phyloP scores from a whole-genome alignment of 2,797 vertebrate species.

The Acipenser oxyrinchus region DNA sequence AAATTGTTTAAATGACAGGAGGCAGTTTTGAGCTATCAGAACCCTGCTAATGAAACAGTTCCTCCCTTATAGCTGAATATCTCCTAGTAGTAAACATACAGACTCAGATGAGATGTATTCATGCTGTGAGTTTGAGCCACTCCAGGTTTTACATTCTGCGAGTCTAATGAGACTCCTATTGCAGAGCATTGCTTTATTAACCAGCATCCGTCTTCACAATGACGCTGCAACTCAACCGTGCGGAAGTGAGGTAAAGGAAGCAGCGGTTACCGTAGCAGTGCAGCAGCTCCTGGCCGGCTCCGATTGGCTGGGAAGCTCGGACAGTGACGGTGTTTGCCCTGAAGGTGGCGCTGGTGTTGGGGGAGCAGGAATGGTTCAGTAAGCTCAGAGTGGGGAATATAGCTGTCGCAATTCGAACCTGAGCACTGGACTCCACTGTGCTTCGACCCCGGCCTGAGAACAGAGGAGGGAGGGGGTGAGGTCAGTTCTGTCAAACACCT shows the following conservation, averaged over 20 bases:
- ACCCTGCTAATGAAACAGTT: too few species aligned
- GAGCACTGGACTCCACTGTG: slow-evolving; percentile 54
- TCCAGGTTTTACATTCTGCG: too few species aligned
- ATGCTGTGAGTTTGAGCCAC: too few species aligned
- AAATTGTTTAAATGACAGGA: too few species aligned
- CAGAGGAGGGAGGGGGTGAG: not conserved
- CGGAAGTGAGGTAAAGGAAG: not conserved
- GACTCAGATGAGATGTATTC: too few species aligned
- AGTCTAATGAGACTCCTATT: too few species aligned
- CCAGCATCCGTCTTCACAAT: too few species aligned
- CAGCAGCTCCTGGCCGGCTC: slow-evolving; percentile 74
- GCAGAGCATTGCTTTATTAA: too few species aligned
- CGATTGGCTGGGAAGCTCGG: slow-evolving; percentile 61
- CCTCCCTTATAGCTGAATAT: too few species aligned
- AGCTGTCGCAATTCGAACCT: slow-evolving; percentile 76
- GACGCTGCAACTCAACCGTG: too few species aligned
- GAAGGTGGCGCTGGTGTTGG: slow-evolving; percentile 70
- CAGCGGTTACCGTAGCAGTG: slow-evolving; percentile 83
- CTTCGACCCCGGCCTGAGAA: slow-evolving; percentile 48
- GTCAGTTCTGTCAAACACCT: not conserved
- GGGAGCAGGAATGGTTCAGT: slow-evolving; percentile 88
- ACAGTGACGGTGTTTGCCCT: slow-evolving; percentile 52
- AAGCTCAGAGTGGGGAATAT: slow-evolving; percentile 84
- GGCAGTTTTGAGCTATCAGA: too few species aligned
- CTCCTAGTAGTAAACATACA: too few species aligned